A percentile compares a stretch with the other conserved stretches of the same genome.
phyloP scores from a whole-genome alignment of 2,113 vertebrate species.

The Thalassarche chlororhynchos region DNA sequence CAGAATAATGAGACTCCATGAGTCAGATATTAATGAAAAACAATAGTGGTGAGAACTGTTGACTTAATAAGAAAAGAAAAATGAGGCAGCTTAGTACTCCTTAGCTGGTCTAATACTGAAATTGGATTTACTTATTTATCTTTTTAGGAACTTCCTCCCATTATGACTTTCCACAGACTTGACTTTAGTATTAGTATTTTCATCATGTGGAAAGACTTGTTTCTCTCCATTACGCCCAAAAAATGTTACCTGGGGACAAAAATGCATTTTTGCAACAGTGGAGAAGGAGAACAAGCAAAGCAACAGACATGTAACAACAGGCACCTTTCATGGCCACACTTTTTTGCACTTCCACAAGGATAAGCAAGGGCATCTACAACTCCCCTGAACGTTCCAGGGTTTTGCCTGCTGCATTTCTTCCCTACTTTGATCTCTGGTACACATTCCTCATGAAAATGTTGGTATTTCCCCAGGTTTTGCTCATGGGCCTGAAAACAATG shows the following conservation, averaged over 20 bases:
- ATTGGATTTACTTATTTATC: background rate
- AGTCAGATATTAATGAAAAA: constrained; percentile 33
- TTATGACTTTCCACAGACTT: background rate
- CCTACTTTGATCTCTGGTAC: background rate
- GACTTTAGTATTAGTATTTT: background rate
- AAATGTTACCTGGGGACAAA: background rate
- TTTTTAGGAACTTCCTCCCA: background rate
- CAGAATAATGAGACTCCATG: background rate
- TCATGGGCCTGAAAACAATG: background rate
- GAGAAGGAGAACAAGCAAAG: constrained; percentile 14
- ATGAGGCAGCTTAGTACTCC: background rate
- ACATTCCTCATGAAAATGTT: background rate
- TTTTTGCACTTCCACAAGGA: background rate
- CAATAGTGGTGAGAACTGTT: background rate
- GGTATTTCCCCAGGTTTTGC: background rate
- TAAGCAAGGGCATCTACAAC: background rate
- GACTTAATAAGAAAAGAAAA: constrained; percentile 1
- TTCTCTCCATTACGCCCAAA: background rate
- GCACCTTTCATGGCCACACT: background rate
- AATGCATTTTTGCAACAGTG: background rate
- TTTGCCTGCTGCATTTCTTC: background rate
- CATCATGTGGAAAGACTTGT: background rate
- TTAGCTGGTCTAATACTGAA: background rate
- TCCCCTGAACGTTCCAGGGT: background rate
- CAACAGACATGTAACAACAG: background rate